Base-by-base conservation (phyloP, 2,113 vertebrate species). In the Apistogramma diplotaenia region DNA sequence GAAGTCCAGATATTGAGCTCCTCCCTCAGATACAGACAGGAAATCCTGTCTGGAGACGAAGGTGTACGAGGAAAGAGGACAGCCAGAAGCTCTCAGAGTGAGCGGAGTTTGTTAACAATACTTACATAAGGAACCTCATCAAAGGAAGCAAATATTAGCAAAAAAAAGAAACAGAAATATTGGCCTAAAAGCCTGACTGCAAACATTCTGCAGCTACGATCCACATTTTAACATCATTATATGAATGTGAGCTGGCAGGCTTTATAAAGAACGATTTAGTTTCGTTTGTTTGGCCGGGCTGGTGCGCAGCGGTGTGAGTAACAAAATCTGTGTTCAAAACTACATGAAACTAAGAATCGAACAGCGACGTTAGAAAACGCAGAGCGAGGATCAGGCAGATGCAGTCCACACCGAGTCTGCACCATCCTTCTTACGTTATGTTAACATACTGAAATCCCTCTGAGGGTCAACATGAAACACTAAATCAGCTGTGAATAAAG, bases 31-130 rank as follows among this genome's bases (percentile, higher is more conserved):
- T 61, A 33, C 79, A 81, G 85, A 87, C 87, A 91, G 90, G 78
- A 92, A 81, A 81, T 90, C 88, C 79, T 12, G 67, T 89, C 79
- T 81, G 74, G 71, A 90, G 81, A 86, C 43, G n/a, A 74, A 76
- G 80, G 71, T 70, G 25, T 10, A 6, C 3, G 4, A 27, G 40
- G 61, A 49, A 21, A 61, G 35, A 59, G 46, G 72, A 67, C 10
- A 43, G 43, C 6, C 16, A 55, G 25, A 54, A 4, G 78, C 19
- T 25, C 71, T 18, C 33, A 51, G n/a, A 40, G 56, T 60, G 75
- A 51, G 51, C 7, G 31, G 67, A 29, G 76, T 31, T 59, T 77
- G 43, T 59, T 61, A 37, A 35, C 8, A n/a, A n/a, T 3, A 51
- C 7, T 19, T 18, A n/a, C 3, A 9, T 53, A n/a, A 51, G 49